These are phyloP conservation scores for Aplochiton taeniatus DNA, from an alignment of 2,797 vertebrate genomes.

Conservation along the genomic window DNA sequence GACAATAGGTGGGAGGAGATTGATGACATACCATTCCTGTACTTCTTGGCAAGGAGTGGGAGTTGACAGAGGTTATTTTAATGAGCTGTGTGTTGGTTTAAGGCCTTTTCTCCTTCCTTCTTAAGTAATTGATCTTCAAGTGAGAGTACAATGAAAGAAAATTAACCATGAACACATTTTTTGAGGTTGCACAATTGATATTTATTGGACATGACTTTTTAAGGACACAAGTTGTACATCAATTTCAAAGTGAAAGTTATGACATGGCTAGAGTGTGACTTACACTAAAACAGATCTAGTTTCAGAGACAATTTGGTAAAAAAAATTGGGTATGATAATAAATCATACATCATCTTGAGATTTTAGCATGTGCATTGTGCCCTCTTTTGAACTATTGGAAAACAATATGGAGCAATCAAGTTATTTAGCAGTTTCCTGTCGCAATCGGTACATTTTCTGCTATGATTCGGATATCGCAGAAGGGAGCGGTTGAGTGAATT, in stretches of 20 bases:
- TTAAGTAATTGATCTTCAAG: constrained; percentile 27
- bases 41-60: constrained; percentile 46
- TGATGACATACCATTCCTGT: constrained; percentile 51
- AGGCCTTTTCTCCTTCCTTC: constrained; percentile 45
- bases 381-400: no score
- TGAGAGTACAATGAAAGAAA: constrained; percentile 34
- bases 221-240: no score
- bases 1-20: constrained; percentile 46
- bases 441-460: no score
- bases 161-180: constrained; percentile 27
- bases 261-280: no score
- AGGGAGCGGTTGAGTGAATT: not conserved
- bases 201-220: no score
- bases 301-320: no score
- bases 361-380: no score
- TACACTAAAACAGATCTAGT: no score
- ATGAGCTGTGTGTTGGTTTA: constrained; percentile 60
- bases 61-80: constrained; percentile 58
- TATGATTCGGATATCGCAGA: not conserved
- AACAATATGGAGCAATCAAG: no score
- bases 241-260: constrained; percentile 1
- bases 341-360: no score
- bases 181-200: not conserved
- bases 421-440: no score
- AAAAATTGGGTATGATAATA: no score